phyloP scores from a whole-genome alignment of 2,888 invertebrate genomes.

The Ditula angustiorana region DNA sequence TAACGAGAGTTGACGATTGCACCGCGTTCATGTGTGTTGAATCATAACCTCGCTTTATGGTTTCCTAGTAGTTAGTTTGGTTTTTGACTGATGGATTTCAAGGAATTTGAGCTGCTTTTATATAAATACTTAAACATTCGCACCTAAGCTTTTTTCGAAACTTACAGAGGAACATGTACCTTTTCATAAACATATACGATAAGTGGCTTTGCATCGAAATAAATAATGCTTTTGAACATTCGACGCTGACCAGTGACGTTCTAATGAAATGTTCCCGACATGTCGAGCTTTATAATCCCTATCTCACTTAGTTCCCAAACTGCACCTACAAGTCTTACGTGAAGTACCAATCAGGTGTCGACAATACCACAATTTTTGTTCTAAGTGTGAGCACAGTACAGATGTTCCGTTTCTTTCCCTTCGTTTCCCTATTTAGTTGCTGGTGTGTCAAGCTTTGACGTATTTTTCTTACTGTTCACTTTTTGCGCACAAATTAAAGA shows the following conservation, averaged over 20 bases:
- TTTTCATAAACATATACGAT: conserved; percentile 46
- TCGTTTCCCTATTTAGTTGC: conserved; percentile 63
- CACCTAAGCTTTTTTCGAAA: conserved; percentile 65
- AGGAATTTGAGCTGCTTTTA: conserved; percentile 76
- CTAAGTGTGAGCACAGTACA: conserved; percentile 45
- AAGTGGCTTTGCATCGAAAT: conserved; percentile 56
- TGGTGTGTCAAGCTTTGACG: conserved; percentile 65
- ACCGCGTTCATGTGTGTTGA: conserved; percentile 66
- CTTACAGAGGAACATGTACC: conserved; percentile 19
- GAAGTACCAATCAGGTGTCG: conserved; percentile 15
- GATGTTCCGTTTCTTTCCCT: conserved; percentile 49
- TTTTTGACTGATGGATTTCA: conserved; percentile 78
- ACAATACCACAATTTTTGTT: conserved; percentile 21
- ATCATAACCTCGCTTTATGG: conserved; percentile 78
- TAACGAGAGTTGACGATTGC: conserved; percentile 47
- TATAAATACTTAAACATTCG: conserved; percentile 59
- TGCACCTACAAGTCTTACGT: conserved; percentile 17
- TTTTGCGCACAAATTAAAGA: not conserved
- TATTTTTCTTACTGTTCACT: conserved; percentile 36
- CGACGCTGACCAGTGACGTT: conserved; percentile 24
- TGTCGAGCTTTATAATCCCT: conserved; percentile 11
- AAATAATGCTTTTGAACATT: conserved; percentile 46
- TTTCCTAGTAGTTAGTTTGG: conserved; percentile 79
- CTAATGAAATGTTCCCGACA: not conserved
- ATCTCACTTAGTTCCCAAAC: conserved; percentile 17